Base-by-base conservation (phyloP, 2,888 invertebrate species). In the Dromius quadrimaculatus region DNA sequence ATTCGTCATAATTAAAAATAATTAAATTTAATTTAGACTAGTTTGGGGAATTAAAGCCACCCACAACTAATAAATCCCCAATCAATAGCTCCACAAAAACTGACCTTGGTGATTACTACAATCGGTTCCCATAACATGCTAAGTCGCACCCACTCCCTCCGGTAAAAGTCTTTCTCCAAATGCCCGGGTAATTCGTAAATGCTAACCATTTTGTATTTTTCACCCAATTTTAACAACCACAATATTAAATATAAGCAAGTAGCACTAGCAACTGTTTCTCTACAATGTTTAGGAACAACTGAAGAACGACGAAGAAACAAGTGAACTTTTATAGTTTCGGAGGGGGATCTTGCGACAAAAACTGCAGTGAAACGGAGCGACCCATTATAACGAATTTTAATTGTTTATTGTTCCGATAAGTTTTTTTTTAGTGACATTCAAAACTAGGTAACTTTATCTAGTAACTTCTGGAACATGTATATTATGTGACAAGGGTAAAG, bases 151-250 rank as follows among this genome's bases (percentile, higher is more conserved):
- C 81, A 81, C 66, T 78, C 76, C 63, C 78, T 76, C 13, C 77
- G 72, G 71, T 79, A 81, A 43, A 77, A 78, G 68, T 80, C 79
- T 47, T 74, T 76, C 64, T 79, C 78, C 54, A 81, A 76, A 72
- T 77, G 76, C 34, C 81, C 81, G 5, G 81, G 81, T 78, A 81
- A 77, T 76, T 81, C 81, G 64, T 66, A 73, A n/a, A 65, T 38
- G 65, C 72, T 74, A 47, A 73, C 74, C 73, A 71, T 71, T 54
- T 59, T 68, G 2, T n/a, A n/a, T n/a, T n/a, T n/a, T n/a, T n/a
- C n/a, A n/a, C n/a, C 34, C 20, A 57, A 17, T 8, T 32, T 1
- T 32, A 32, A 4, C 11, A 32, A 15, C 4, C 32, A 32, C 2
- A 36, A 47, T 17, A 17, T 9, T 20, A 19, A 47, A 6, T 20